Base-by-base conservation (phyloP, 2,888 invertebrate genomes). In the Xestia xanthographa region DNA sequence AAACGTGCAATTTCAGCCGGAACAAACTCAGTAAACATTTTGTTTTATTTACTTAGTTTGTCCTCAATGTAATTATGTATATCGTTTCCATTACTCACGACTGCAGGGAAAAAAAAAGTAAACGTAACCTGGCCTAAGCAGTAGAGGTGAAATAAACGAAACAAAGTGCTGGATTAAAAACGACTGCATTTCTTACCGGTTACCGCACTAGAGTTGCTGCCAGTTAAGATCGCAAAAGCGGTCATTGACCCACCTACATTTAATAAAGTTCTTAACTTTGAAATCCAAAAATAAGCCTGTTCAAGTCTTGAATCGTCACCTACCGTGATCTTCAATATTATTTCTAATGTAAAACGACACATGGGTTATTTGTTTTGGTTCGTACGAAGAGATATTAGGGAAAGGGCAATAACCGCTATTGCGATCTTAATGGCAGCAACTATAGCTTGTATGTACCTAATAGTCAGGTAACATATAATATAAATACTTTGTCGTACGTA, bases 1-100 rank as follows among this genome's bases (percentile, higher is more conserved):
- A 82, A 82, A 62, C 45, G 29, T 66, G 48, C 66, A 75, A 17
- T 67, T 62, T 75, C 14, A 62, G 29, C n/a, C 1, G 38, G 48
- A 22, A 41, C 5, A 62, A 41, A 81, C 38, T 53, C 45, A 8
- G 29, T 12, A n/a, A 81, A 48, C 9, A 22, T 53, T 80, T 78
- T 53, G 60, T 62, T 78, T 68, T 68, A 78, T 60, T 50, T 34
- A 62, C 29, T 56, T n/a, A 45, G 66, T 45, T 78, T 73, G 9
- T 26, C 14, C 9, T 50, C 17, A 72, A 65, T 62, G 65, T 1
- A 9, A 22, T 48, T 34, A 26, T 58, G 29, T 9, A 43, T 43
- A 53, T 66, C 29, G 11, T 14, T 69, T 29, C 22, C 22, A 48
- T 66, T 29, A 29, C 3, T 9, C 26, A 41, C n/a, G 22, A n/a